Evolutionary conservation across 2,888 invertebrate genomes (phyloP), one percentile per base, ranked within the genome.

Genomic region (Clepsis dumicolana): DNA sequence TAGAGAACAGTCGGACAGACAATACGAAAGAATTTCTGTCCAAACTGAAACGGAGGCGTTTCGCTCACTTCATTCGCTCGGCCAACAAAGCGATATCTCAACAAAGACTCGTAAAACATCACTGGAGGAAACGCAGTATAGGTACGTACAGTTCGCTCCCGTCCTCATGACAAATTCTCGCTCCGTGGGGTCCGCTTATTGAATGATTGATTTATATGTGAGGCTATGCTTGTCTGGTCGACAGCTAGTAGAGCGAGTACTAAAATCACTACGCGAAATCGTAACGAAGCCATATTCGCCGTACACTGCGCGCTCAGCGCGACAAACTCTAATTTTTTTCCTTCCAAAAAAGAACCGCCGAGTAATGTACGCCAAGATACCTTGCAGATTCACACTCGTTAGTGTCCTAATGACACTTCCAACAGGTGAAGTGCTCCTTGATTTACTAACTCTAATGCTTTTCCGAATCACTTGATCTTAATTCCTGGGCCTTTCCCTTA

Each of bases 201-300:
- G 91, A 89, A 88, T 91, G 93, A 92, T 92, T 92, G 91, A 93
- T 93, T 88, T 88, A 90, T 91, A 82, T 78, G 76, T 76, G 74
- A 74, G 79, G 72, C 75, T 76, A 72, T 75, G 81, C 76, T 74
- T 75, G 74, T 73, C 79, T 75, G 72, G 69, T 74, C 75, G 78
- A 77, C 74, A 72, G 76, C 64, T 69, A 64, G 66, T 16, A 25
- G 44, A 16, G n/a, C 10, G 4, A 56, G 59, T 64, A 57, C 41
- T 48, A 27, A 57, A 56, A 66, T 63, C 56, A 29, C 27, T 14
- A 29, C 29, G 7, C 4, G 24, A 38, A 16, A 24, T 14, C 59
- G 52, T 44, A 16, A 24, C 59, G 24, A 29, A 57, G 8, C 16
- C n/a, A 25, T 38, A 52, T 18, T 44, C 59, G 25, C 10, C 24